Evolutionary conservation across 1,140 invertebrate genomes (phyloP).

Genomic region (Drosophila pruinosa): DNA sequence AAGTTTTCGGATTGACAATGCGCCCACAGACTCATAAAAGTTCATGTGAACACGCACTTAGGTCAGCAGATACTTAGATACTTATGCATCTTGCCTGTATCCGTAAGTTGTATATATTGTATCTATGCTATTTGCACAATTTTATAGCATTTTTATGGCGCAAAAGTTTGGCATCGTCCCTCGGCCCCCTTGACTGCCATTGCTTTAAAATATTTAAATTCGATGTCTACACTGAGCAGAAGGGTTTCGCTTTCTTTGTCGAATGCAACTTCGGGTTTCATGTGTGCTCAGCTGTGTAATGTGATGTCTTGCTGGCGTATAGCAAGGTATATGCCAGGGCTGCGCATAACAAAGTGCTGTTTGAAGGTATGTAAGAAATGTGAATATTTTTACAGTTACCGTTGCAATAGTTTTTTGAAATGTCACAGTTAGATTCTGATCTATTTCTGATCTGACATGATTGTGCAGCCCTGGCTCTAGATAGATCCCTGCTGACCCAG

Average conservation of each 20-base stretch:
- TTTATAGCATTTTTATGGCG: slow-evolving; percentile 77
- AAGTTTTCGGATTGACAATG: slow-evolving; percentile 40
- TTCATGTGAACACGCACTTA: slow-evolving; percentile 23
- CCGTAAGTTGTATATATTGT: slow-evolving; percentile 30
- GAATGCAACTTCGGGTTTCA: background rate
- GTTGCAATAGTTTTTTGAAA: too few species aligned
- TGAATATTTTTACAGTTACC: background rate
- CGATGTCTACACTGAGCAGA: slow-evolving; percentile 30
- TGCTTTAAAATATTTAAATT: slow-evolving; percentile 77
- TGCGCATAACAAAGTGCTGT: background rate
- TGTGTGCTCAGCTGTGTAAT: slow-evolving; percentile 68
- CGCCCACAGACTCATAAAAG: slow-evolving; percentile 48
- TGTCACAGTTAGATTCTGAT: background rate
- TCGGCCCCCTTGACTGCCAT: slow-evolving; percentile 19
- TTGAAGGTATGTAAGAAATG: too few species aligned
- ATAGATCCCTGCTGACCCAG: background rate
- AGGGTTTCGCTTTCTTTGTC: slow-evolving; percentile 12
- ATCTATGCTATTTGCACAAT: slow-evolving; percentile 66
- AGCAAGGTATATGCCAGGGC: slow-evolving; percentile 22
- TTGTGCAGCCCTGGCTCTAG: slow-evolving; percentile 9
- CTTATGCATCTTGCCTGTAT: slow-evolving; percentile 42
- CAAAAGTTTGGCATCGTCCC: slow-evolving; percentile 51
- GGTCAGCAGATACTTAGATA: slow-evolving; percentile 45
- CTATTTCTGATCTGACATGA: background rate
- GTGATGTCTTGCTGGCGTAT: slow-evolving; percentile 14